These are phyloP conservation scores for Microchrysa polita DNA, from an alignment of 2,888 invertebrate species.

Conservation along the genomic window DNA sequence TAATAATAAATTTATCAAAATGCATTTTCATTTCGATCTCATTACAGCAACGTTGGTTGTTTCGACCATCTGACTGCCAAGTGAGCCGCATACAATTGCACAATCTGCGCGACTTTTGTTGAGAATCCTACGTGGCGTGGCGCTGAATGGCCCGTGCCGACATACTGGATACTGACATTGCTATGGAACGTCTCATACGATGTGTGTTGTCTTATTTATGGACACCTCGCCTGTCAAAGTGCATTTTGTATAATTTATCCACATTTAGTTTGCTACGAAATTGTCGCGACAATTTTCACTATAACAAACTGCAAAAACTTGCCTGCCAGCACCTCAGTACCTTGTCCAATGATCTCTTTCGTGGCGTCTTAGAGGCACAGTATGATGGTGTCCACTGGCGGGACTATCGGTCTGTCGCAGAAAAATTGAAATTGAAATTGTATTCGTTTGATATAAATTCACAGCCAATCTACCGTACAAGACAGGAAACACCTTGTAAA, in stretches of 20 bases:
- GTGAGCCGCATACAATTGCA: not conserved
- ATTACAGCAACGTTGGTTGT: slow-evolving; percentile 1
- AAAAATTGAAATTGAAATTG: slow-evolving; percentile 41
- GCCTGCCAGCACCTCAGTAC: not conserved
- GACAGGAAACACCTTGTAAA: slow-evolving; percentile 44
- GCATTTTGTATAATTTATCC: slow-evolving; percentile 44
- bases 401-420: slow-evolving; percentile 29
- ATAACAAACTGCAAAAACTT: slow-evolving; percentile 1
- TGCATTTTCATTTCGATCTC: slow-evolving; percentile 38
- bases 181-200: slow-evolving; percentile 27
- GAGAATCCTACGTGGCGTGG: not conserved
- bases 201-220: slow-evolving; percentile 43
- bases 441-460: slow-evolving; percentile 36
- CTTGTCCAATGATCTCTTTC: slow-evolving; percentile 4
- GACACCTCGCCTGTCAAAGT: slow-evolving; percentile 43
- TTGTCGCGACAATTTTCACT: slow-evolving; percentile 41
- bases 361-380: not conserved
- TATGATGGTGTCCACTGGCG: not conserved
- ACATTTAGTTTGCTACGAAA: slow-evolving; percentile 38
- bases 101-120: slow-evolving; percentile 25
- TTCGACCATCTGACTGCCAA: not conserved
- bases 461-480: slow-evolving; percentile 41
- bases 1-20: slow-evolving; percentile 53
- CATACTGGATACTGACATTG: slow-evolving; percentile 13
- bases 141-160: slow-evolving; percentile 16